Conservation (phyloP, 1,140 invertebrate genomes). For the Cydia splendana region DNA sequence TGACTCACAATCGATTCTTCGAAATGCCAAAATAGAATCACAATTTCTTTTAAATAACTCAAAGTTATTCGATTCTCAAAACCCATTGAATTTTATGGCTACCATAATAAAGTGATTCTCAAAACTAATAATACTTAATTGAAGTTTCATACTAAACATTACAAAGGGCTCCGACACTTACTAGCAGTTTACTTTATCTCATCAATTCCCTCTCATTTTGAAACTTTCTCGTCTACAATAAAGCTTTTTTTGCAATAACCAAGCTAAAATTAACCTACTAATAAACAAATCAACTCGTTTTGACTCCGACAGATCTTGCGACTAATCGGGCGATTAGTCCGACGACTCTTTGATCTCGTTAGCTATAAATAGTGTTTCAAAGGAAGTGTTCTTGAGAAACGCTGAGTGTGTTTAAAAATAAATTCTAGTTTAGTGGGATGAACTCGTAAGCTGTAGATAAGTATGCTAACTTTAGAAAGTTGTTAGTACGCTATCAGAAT, state of each 20-base stretch:
- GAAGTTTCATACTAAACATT: neutral
- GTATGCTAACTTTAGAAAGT: no score
- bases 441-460: no score
- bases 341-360: conserved; percentile 49
- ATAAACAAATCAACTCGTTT: neutral
- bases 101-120: neutral
- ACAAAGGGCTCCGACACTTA: neutral
- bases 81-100: neutral
- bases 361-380: neutral
- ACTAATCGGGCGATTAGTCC: conserved; percentile 46
- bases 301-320: conserved; percentile 38
- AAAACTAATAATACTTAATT: neutral
- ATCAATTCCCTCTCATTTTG: neutral
- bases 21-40: neutral
- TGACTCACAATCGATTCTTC: neutral
- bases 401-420: neutral
- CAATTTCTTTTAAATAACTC: neutral
- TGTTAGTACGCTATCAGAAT: no score
- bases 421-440: neutral
- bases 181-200: neutral
- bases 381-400: neutral
- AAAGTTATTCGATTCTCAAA: neutral
- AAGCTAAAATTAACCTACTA: neutral
- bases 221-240: neutral
- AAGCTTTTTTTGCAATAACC: neutral